Conservation (phyloP, 2,888 invertebrate genomes). For the Clepsis dumicolana region DNA sequence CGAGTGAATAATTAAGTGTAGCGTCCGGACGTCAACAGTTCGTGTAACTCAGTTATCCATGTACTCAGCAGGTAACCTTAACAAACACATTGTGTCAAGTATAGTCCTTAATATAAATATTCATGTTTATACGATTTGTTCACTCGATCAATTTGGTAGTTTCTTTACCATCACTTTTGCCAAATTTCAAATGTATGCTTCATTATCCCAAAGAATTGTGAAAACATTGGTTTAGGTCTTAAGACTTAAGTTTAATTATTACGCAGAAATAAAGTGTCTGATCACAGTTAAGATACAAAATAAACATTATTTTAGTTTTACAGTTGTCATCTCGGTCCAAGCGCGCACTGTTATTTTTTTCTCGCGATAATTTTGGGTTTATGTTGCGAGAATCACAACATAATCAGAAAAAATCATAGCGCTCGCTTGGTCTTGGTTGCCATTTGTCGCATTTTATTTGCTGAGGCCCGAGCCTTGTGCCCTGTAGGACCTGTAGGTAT, state of each 20-base stretch:
- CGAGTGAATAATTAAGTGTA: conserved; percentile 49
- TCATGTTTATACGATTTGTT: conserved; percentile 58
- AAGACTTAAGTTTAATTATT: conserved; percentile 63
- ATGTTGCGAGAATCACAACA: too few relatives aligned
- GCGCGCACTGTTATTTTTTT: too few relatives aligned
- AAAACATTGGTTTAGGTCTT: conserved; percentile 70
- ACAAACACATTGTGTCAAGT: conserved; percentile 50
- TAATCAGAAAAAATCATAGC: too few relatives aligned
- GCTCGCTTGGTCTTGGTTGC: not conserved
- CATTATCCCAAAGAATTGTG: conserved; percentile 79
- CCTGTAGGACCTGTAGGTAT: not conserved
- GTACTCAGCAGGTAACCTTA: conserved; percentile 60
- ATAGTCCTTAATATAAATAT: conserved; percentile 53
- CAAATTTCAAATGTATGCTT: conserved; percentile 72
- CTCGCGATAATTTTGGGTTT: too few relatives aligned
- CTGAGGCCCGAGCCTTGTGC: not conserved
- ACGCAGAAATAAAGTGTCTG: conserved; percentile 26
- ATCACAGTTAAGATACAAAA: conserved; percentile 10
- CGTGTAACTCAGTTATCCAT: conserved; percentile 61
- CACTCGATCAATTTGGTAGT: conserved; percentile 67
- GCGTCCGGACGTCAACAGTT: conserved; percentile 58
- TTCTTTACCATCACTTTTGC: conserved; percentile 65
- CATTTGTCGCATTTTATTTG: conserved; percentile 25
- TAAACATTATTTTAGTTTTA: not conserved
- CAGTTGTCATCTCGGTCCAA: not conserved